Evolutionary conservation across 2,888 invertebrate genomes (phyloP).

Genomic region (Vesta saturnalis): DNA sequence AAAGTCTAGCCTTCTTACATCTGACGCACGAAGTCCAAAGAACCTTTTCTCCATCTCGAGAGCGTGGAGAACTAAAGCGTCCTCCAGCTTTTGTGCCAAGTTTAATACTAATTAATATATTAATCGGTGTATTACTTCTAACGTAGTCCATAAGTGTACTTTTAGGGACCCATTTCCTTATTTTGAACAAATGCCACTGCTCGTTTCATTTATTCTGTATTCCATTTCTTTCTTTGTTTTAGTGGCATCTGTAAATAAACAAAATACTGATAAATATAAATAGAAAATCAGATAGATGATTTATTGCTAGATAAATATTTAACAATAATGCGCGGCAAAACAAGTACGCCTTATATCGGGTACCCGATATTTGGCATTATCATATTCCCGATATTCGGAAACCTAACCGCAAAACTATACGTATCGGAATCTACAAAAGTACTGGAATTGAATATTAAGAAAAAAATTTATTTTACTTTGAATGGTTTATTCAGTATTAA

Average conservation of each 20-base stretch:
- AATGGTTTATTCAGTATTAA: no score
- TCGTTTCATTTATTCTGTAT: background rate
- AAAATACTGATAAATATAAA: no score
- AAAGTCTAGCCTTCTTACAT: conserved; percentile 44
- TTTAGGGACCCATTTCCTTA: conserved; percentile 3
- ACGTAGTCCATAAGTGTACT: background rate
- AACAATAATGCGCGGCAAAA: background rate
- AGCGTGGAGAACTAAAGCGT: conserved; percentile 39
- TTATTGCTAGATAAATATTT: background rate
- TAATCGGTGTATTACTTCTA: background rate
- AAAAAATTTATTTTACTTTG: no score
- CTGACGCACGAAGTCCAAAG: conserved; percentile 48
- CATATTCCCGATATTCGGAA: background rate
- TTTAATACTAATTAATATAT: conserved; percentile 10
- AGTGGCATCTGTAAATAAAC: background rate
- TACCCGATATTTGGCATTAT: background rate
- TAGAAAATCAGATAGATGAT: no score
- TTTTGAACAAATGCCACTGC: background rate
- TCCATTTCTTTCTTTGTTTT: background rate
- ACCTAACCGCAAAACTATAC: background rate
- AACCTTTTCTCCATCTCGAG: conserved; percentile 43
- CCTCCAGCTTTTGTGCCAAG: conserved; percentile 39
- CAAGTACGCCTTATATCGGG: background rate
- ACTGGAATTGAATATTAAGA: no score
- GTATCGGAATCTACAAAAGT: no score